Percentiles rank a stretch among this genome's conserved stretches.
These are phyloP conservation scores for Antennarius maculatus DNA, from an alignment of 2,797 vertebrate species.

Conservation along the genomic window DNA sequence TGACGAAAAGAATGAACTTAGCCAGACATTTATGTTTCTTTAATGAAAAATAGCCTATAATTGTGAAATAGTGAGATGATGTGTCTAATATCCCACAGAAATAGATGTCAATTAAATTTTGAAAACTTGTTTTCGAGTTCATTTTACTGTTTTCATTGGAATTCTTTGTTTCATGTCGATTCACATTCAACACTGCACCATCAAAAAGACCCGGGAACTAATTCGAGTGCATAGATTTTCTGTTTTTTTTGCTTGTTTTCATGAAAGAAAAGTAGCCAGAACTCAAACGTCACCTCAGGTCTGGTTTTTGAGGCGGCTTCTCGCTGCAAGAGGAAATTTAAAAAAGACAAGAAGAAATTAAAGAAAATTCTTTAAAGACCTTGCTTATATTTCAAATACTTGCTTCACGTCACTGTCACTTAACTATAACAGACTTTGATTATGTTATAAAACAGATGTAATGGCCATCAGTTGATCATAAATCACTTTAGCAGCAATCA, in stretches of 20 bases:
- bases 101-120: too few relatives aligned
- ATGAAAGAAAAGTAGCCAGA: too few relatives aligned
- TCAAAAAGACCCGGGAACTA: background rate
- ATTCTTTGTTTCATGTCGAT: constrained; percentile 31
- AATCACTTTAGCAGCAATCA: too few relatives aligned
- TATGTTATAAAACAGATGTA: background rate
- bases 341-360: constrained; percentile 31
- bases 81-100: too few relatives aligned
- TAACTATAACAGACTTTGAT: background rate
- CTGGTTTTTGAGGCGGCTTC: constrained; percentile 74
- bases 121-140: background rate
- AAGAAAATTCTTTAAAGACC: constrained; percentile 1
- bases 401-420: background rate
- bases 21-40: too few relatives aligned
- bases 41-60: too few relatives aligned
- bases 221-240: background rate
- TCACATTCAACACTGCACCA: constrained; percentile 22
- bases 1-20: too few relatives aligned
- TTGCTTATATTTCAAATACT: constrained; percentile 23
- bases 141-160: too few relatives aligned
- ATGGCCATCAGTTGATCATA: too few relatives aligned
- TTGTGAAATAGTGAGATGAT: too few relatives aligned
- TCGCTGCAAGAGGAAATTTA: constrained; percentile 66
- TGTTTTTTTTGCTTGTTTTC: background rate
- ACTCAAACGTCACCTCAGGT: constrained; percentile 60